Base-by-base conservation (phyloP, 2,888 invertebrate species). In the Isoperla grammatica region DNA sequence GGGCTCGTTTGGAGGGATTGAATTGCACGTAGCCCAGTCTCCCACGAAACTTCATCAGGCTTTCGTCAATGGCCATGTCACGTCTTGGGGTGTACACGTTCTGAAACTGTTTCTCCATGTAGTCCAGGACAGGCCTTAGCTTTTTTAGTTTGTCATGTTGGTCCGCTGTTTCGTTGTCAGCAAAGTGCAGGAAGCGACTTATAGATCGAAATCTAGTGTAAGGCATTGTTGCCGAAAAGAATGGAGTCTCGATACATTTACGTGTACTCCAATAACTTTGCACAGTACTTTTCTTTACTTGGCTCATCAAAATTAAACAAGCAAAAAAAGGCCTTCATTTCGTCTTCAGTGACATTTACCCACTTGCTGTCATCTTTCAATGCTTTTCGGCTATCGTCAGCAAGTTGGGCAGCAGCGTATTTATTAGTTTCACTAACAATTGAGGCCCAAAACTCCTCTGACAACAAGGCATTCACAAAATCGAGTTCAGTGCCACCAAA, bases 1-100 rank as follows among this genome's bases (percentile, higher is more conserved):
- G 39, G 12, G 56, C 56, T 22, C 56, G 35, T 37, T 60, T 60
- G 1, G 11, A 43, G 1, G 55, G 42, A 56, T 56, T 60, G 35
- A 35, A 56, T 20, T 60, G 56, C 43, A 55, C 48, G 42, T 23
- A 59, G 12, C 35, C 45, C 11, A 60, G 37, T 6, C 56, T 8
- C 6, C 39, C 46, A 2, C 39, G 42, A 23, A 60, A 60, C 48
- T 56, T 60, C 46, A 60, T 60, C 23, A 56, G 20, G 22, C 56
- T 56, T 17, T 60, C 56, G n/a, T 56, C 60, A 8, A 60, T 23
- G 4, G 60, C 46, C 43, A 60, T 42, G 12, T 56, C n/a, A 45
- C 23, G 22, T 4, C 37, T 11, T 19, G 40, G 54, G 11, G 39
- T 2, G 40, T 55, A 59, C 35, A 59, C 12, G 22, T 3, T 22